A percentile compares a stretch with the other conserved stretches of the same genome.
These are phyloP conservation scores for Anticlea derivata DNA, from an alignment of 2,888 invertebrate genomes.

Conservation along the genomic window DNA sequence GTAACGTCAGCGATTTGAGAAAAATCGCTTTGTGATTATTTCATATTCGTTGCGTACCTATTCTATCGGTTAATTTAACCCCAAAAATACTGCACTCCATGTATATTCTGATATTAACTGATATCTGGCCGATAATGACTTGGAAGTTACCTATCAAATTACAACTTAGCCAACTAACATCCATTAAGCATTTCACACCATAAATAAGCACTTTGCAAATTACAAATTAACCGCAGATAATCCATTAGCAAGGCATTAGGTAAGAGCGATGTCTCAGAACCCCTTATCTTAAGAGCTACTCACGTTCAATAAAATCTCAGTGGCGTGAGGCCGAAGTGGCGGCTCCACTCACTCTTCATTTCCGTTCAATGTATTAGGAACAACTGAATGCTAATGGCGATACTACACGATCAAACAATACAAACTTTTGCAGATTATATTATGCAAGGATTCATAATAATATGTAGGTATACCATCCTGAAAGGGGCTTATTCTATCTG, in stretches of 20 bases:
- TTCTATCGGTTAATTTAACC: no score
- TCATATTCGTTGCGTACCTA: no score
- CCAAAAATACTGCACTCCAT: no score
- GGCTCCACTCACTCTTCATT: slow-evolving; percentile 55
- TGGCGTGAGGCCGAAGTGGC: slow-evolving; percentile 51
- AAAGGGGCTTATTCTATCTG: no score
- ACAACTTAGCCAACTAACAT: neutral
- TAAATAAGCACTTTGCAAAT: neutral
- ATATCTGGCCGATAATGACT: no score
- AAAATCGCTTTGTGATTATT: no score
- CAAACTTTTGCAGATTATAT: no score
- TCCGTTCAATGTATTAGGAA: slow-evolving; percentile 44
- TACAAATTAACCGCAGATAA: slow-evolving; percentile 4
- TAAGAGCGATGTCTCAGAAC: slow-evolving; percentile 30
- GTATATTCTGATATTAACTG: no score
- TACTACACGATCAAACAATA: neutral
- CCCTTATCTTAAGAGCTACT: slow-evolving; percentile 51
- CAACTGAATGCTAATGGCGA: slow-evolving; percentile 37
- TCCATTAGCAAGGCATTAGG: slow-evolving; percentile 6
- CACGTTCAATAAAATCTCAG: slow-evolving; percentile 56
- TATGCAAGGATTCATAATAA: no score
- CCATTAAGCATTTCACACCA: neutral
- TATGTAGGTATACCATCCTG: neutral
- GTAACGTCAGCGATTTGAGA: no score
- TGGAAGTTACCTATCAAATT: no score